Percentiles rank a stretch among this genome's conserved stretches.
Evolutionary conservation across 2,797 vertebrate species (phyloP).

Genomic region (Betta splendens): DNA sequence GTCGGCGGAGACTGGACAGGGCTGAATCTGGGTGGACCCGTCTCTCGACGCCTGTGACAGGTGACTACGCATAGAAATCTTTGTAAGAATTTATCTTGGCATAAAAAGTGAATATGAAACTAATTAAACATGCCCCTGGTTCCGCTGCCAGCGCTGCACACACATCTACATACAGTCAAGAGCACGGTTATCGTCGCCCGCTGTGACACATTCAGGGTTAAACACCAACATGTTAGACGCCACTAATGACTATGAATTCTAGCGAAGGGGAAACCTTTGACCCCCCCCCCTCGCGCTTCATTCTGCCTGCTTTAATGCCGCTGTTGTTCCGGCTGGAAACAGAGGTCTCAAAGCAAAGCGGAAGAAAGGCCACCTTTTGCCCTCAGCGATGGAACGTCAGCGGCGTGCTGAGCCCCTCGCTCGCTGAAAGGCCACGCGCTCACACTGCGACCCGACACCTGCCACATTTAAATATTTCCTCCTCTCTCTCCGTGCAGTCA

Average conservation of each 20-base stretch:
- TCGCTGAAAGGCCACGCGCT: constrained; percentile 36
- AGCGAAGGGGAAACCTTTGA: constrained; percentile 24
- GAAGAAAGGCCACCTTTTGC: constrained; percentile 48
- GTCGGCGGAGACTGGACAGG: not conserved
- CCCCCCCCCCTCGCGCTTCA: constrained; percentile 20
- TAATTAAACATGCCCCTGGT: too few species aligned
- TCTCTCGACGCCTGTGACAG: too few species aligned
- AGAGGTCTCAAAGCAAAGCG: constrained; percentile 44
- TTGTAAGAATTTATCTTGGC: constrained; percentile 28
- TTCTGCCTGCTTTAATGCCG: constrained; percentile 12
- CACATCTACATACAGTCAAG: constrained; percentile 18
- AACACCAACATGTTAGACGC: constrained; percentile 41
- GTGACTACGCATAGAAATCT: constrained; percentile 23
- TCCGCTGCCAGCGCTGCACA: constrained; percentile 9
- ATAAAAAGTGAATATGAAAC: too few species aligned
- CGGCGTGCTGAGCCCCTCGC: constrained; percentile 50
- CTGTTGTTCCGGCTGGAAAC: constrained; percentile 35
- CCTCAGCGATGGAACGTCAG: constrained; percentile 58
- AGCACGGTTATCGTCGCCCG: constrained; percentile 16
- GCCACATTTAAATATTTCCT: constrained; percentile 60
- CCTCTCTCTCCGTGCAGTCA: constrained; percentile 27
- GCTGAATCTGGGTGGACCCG: too few species aligned
- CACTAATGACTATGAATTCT: constrained; percentile 34
- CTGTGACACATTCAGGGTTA: constrained; percentile 50
- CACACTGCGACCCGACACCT: constrained; percentile 54